These are phyloP conservation scores for Sitophilus oryzae DNA, from an alignment of 1,140 invertebrate genomes.

Conservation along the genomic window DNA sequence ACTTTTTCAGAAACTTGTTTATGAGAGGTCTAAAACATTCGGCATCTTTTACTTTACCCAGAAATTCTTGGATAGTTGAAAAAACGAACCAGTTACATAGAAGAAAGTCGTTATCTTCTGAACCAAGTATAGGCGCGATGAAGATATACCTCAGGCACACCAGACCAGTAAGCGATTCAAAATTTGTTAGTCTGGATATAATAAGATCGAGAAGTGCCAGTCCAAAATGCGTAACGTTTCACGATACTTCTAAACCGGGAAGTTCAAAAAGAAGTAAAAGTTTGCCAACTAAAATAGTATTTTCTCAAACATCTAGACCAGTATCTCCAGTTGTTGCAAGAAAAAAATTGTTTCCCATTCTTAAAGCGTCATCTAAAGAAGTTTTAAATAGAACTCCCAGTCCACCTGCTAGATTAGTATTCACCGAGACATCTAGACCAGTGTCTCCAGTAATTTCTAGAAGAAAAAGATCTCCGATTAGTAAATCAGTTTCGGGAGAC, in stretches of 20 bases:
- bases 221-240: conserved; percentile 36
- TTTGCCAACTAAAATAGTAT: conserved; percentile 26
- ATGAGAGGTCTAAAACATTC: conserved; percentile 46
- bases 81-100: conserved; percentile 59
- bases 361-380: conserved; percentile 29
- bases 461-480: not conserved
- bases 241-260: conserved; percentile 27
- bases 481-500: too few species aligned
- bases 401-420: conserved; percentile 37
- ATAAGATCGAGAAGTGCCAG: conserved; percentile 38
- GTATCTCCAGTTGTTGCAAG: conserved; percentile 33
- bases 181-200: conserved; percentile 60
- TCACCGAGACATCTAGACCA: conserved; percentile 41
- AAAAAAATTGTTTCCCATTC: conserved; percentile 15
- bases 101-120: conserved; percentile 43
- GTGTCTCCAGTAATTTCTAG: conserved; percentile 23
- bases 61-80: conserved; percentile 54
- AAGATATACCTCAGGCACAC: conserved; percentile 60
- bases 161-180: conserved; percentile 64
- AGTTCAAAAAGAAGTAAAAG: conserved; percentile 48
- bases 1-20: conserved; percentile 67
- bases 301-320: conserved; percentile 31
- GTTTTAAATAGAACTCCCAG: conserved; percentile 4
- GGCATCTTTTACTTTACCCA: conserved; percentile 38
- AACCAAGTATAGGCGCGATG: conserved; percentile 53